Base-by-base conservation (phyloP, 2,113 vertebrate species). In the Stegastes partitus region DNA sequence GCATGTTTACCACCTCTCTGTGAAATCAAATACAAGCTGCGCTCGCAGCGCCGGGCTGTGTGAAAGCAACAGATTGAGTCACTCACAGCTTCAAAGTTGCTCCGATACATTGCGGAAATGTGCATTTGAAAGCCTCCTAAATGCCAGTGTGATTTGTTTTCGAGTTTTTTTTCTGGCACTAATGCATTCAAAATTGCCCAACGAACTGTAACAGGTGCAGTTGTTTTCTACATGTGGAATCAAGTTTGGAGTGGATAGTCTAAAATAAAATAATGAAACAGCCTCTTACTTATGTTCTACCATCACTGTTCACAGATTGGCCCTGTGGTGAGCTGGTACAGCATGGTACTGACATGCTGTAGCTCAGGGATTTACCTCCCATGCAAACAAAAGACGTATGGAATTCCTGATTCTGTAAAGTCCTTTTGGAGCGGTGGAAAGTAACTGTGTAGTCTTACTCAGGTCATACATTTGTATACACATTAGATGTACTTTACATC, bases 11-110 rank as follows among this genome's bases (percentile, higher is more conserved):
- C 87, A 89, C 87, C 87, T 85, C 87, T 81, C 80, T 86, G 91
- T 93, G 93, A 93, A 94, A 94, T 93, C 91, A 90, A 94, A 94
- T 90, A 86, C 93, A 92, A 88, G 92, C 85, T 75, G 79, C 83
- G 75, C 90, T 86, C 15, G 26, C 76, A 63, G 69, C 51, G 23
- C 23, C 44, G 2, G 69, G 57, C 65, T 70, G 50, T 39, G 77
- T 77, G 75, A 74, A 75, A 64, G 81, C 78, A 81, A 71, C 91
- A 77, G 75, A 72, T 23, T 71, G 88, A 84, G 74, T 67, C 74
- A 34, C 44, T 74, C 68, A 1, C 76, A 51, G 77, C 83, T 84
- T 89, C 77, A 83, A 79, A 86, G 79, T 63, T 65, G 50, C 62
- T 56, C 39, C 10, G 51, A 58, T 45, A 0, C 11, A 2, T 8